phyloP scores from a whole-genome alignment of 2,113 vertebrate species.

The Grammatotria lemairii region DNA sequence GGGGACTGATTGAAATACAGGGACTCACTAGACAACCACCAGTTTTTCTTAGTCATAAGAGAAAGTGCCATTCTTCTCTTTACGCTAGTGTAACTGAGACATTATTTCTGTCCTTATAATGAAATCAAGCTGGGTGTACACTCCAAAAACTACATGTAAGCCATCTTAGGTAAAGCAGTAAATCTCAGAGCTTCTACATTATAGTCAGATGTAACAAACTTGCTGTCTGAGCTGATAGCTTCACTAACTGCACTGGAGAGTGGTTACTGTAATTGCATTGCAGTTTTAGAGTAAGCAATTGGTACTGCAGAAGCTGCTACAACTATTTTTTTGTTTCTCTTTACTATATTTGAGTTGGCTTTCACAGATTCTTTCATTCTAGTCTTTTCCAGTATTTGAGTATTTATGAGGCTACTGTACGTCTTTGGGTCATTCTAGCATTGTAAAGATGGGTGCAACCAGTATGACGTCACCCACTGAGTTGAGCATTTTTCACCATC shows the following conservation, averaged over 20 bases:
- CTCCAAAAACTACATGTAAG: background rate
- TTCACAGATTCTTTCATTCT: background rate
- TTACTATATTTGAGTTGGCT: background rate
- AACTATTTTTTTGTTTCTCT: background rate
- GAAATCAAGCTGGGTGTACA: background rate
- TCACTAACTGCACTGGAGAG: background rate
- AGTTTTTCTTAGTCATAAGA: background rate
- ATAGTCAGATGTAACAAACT: background rate
- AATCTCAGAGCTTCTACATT: background rate
- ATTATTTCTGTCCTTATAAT: background rate
- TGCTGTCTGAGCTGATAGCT: background rate
- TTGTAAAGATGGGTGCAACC: background rate
- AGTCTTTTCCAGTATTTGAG: background rate
- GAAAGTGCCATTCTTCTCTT: background rate
- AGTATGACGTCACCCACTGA: background rate
- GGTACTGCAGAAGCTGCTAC: background rate
- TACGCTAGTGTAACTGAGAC: background rate
- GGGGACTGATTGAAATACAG: background rate
- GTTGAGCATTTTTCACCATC: background rate
- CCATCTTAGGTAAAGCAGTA: background rate
- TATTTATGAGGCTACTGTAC: background rate
- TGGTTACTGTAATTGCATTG: background rate
- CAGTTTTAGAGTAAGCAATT: background rate
- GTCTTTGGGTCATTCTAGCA: background rate
- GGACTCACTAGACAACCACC: background rate